Percentiles rank a stretch among this genome's conserved stretches.
Conservation (phyloP, 1,140 invertebrate genomes). For the Dendroctonus valens region DNA sequence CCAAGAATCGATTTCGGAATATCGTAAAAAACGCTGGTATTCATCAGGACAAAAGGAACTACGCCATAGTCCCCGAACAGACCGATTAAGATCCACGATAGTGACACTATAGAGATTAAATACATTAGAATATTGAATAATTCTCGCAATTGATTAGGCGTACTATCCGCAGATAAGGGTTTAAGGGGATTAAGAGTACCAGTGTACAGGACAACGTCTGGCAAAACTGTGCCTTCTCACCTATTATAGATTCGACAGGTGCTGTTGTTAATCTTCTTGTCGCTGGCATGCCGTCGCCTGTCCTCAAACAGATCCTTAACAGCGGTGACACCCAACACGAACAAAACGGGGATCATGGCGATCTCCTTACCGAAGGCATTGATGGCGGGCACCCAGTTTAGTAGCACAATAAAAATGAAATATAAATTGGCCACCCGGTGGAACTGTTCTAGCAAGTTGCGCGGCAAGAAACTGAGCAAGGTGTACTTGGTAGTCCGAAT, state of each 20-base stretch:
- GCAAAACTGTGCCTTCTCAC: slow-evolving; percentile 57
- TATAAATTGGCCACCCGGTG: slow-evolving; percentile 97
- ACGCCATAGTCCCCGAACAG: no score
- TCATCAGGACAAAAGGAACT: no score
- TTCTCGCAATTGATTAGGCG: no score
- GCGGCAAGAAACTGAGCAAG: slow-evolving; percentile 88
- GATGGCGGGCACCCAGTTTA: slow-evolving; percentile 92
- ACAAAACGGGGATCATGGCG: slow-evolving; percentile 90
- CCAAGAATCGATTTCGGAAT: no score
- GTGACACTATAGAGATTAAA: no score
- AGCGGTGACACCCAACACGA: slow-evolving; percentile 95
- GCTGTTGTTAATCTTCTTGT: slow-evolving; percentile 91
- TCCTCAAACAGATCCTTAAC: slow-evolving; percentile 98
- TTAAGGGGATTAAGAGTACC: no score
- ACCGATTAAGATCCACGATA: no score
- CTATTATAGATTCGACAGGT: slow-evolving; percentile 87
- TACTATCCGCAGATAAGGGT: no score
- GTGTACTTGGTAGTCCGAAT: slow-evolving; percentile 97
- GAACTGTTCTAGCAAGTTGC: slow-evolving; percentile 97
- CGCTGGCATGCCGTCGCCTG: slow-evolving; percentile 81
- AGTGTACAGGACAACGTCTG: no score
- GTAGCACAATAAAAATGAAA: slow-evolving; percentile 94
- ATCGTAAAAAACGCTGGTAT: no score
- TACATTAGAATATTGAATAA: no score
- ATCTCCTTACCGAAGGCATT: slow-evolving; percentile 97